Evolutionary conservation across 2,888 invertebrate genomes (phyloP).

Genomic region (Meteorus colon): DNA sequence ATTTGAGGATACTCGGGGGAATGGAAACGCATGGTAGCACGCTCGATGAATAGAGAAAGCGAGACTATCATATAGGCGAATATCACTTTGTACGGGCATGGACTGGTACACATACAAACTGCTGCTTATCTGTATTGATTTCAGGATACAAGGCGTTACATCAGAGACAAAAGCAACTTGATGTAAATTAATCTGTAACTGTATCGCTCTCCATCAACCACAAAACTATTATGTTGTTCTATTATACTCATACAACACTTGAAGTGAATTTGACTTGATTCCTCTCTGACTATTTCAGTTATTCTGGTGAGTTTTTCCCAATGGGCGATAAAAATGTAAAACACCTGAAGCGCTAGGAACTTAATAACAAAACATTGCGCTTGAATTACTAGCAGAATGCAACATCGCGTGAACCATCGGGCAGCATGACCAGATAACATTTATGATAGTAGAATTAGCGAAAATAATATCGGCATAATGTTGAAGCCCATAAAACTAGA

Average conservation of each 20-base stretch:
- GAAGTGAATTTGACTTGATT: background rate
- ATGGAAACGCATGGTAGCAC: conserved; percentile 31
- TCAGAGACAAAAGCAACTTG: background rate
- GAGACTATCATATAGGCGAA: background rate
- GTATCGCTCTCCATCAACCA: background rate
- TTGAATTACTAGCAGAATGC: too few species aligned
- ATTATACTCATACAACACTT: background rate
- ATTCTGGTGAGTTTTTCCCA: too few species aligned
- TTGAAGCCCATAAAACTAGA: too few species aligned
- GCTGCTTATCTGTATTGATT: conserved; percentile 21
- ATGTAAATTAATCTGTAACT: background rate
- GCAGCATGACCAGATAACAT: too few species aligned
- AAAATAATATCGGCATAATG: too few species aligned
- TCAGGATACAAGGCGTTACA: conserved; percentile 5
- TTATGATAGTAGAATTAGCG: too few species aligned
- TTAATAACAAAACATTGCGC: too few species aligned
- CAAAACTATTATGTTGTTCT: background rate
- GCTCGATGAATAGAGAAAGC: background rate
- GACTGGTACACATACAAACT: background rate
- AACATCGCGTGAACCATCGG: too few species aligned
- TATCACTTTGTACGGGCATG: background rate
- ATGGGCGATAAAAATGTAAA: too few species aligned
- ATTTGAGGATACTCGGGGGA: conserved; percentile 51
- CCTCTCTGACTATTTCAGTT: too few species aligned
- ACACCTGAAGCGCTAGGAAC: too few species aligned